Percentiles rank a stretch among this genome's conserved stretches.
These are phyloP conservation scores for Pelodiscus sinensis DNA, from an alignment of 2,113 vertebrate species.

Conservation along the genomic window DNA sequence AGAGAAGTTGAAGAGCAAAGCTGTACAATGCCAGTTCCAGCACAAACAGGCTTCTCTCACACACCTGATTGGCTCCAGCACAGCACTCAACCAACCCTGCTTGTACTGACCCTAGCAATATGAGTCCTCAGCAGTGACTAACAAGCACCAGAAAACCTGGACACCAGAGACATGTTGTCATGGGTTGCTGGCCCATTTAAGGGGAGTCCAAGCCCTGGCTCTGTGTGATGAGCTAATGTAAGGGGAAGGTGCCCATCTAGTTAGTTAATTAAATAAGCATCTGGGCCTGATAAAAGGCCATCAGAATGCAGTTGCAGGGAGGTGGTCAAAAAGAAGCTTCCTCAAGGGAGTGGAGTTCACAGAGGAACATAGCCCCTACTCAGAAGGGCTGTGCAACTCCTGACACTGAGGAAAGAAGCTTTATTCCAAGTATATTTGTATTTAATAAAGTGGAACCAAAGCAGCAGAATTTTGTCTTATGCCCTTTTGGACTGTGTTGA, in stretches of 20 bases:
- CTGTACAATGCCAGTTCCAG: not conserved
- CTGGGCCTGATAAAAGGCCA: not conserved
- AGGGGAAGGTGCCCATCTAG: not conserved
- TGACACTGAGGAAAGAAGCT: not conserved
- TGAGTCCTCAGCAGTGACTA: not conserved
- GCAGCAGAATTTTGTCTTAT: not conserved
- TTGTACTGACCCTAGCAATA: not conserved
- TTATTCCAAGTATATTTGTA: not conserved
- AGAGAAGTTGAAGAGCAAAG: slow-evolving; percentile 4
- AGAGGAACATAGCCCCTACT: not conserved
- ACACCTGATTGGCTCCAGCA: not conserved
- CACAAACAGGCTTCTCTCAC: not conserved
- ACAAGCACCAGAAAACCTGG: not conserved
- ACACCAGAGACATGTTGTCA: not conserved
- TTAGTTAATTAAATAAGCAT: not conserved
- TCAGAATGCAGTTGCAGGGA: not conserved
- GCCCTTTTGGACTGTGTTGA: not conserved
- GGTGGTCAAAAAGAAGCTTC: not conserved
- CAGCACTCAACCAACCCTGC: accelerated
- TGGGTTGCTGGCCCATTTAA: not conserved
- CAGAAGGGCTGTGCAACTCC: not conserved
- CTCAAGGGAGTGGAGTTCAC: not conserved
- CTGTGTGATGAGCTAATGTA: not conserved
- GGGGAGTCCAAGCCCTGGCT: not conserved
- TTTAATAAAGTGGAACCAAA: not conserved